Base-by-base conservation (phyloP, 2,797 vertebrate genomes). In the Acanthis flammea region DNA sequence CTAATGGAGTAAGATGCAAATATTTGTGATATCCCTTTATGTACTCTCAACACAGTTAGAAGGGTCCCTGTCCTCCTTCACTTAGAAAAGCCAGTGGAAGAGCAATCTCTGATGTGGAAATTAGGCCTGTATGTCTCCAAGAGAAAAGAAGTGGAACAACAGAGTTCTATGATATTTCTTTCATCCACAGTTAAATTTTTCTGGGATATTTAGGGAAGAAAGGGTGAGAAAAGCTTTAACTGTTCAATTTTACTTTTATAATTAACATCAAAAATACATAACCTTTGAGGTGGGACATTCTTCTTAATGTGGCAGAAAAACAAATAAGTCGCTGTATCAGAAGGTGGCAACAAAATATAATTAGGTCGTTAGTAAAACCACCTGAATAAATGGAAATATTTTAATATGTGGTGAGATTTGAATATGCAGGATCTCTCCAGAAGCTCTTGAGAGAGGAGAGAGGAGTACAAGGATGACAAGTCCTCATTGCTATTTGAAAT, bases 231-330 rank as follows among this genome's bases (percentile, higher is more conserved):
- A 73, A 76, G 2, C 9, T 73, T 65, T 45, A 65, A 16, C 16
- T 41, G 14, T 37, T 92, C 47, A 41, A 44, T 77, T 77, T 90
- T 93, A 27, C 14, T 77, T 86, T 81, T 72, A 45, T 45, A 60
- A 57, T 42, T 71, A 60, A 37, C 2, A 0, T 61, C 14, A 84
- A 68, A n/a, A 76, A 63, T 31, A 51, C 10, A 9, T 53, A 58
- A 35, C 4, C 19, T 75, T 79, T 72, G 28, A 55, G 45, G 2
- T 35, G 12, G 16, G 10, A 5, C 10, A 44, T 21, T 55, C 15
- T 71, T 89, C 27, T 78, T 85, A 90, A 61, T 7, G 19, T 4
- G 4, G 15, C 47, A 50, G 54, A 77, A 81, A 88, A 90, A 27
- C 4, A 50, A 82, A 37, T 24, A 71, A 54, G 6, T 16, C 0